phyloP scores from a whole-genome alignment of 2,888 invertebrate species.

The Rotaria sp. region DNA sequence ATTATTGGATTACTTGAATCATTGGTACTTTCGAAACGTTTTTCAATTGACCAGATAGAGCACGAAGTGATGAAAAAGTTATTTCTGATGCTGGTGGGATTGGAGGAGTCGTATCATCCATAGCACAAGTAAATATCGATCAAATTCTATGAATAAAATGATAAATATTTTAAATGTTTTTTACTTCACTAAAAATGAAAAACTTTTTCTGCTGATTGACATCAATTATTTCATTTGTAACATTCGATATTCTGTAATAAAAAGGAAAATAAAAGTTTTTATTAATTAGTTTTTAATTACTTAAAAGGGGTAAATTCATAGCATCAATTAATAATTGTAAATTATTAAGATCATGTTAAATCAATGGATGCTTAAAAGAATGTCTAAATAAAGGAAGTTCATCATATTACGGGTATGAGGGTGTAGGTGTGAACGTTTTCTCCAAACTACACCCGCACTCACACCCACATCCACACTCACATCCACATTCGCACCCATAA shows the following conservation, averaged over 20 bases:
- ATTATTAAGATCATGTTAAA: neutral
- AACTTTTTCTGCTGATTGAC: neutral
- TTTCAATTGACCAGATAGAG: neutral
- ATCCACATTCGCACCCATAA: too few species aligned
- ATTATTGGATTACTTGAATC: neutral
- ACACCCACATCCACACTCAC: too few species aligned
- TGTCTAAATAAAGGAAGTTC: neutral
- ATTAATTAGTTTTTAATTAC: neutral
- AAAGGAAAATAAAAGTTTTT: too few species aligned
- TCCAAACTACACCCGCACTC: too few species aligned
- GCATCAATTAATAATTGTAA: neutral
- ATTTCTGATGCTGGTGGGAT: neutral
- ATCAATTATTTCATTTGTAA: neutral
- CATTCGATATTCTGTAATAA: neutral
- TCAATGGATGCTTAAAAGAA: slow-evolving; percentile 4
- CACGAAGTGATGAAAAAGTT: neutral
- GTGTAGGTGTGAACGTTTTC: too few species aligned
- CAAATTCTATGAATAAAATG: neutral
- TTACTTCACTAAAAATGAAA: neutral
- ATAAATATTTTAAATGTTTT: neutral
- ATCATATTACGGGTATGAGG: too few species aligned
- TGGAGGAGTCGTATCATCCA: neutral
- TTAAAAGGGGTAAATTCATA: neutral
- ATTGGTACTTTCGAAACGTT: neutral
- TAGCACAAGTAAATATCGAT: neutral